A percentile compares a stretch with the other conserved stretches of the same genome.
These are phyloP conservation scores for Alligator mississippiensis DNA, from an alignment of 2,113 vertebrate genomes.

Conservation along the genomic window DNA sequence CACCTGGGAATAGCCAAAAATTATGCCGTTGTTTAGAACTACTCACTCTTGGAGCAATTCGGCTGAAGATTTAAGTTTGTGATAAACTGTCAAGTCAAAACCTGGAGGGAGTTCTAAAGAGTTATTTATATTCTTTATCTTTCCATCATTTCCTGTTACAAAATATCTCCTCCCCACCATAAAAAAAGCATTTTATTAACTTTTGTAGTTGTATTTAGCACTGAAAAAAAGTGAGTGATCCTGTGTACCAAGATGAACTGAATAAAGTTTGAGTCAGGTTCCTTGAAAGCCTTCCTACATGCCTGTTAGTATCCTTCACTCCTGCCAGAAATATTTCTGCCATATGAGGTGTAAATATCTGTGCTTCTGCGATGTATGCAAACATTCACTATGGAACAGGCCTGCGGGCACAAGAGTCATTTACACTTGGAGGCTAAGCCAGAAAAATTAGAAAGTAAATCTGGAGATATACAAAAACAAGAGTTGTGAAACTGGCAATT, in stretches of 20 bases:
- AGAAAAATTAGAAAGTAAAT: neutral
- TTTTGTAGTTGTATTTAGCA: neutral
- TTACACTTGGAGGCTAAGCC: neutral
- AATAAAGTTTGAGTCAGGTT: neutral
- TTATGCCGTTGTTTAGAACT: neutral
- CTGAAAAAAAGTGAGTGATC: neutral
- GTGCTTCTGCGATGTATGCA: neutral
- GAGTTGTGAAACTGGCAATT: neutral
- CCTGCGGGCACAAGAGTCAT: neutral
- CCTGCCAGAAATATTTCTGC: neutral
- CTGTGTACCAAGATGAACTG: neutral
- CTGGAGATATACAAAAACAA: neutral
- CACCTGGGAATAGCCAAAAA: too few species aligned
- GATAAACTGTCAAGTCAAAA: slow-evolving; percentile 5
- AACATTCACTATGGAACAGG: neutral
- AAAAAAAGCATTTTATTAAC: neutral
- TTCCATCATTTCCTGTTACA: neutral
- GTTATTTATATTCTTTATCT: neutral
- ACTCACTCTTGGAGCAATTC: neutral
- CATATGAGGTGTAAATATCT: neutral
- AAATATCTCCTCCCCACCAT: neutral
- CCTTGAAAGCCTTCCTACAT: neutral
- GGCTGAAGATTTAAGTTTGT: neutral
- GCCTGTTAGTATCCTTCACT: neutral
- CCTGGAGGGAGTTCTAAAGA: neutral